phyloP scores from a whole-genome alignment of 2,888 invertebrate species.

The Lypha dubia region DNA sequence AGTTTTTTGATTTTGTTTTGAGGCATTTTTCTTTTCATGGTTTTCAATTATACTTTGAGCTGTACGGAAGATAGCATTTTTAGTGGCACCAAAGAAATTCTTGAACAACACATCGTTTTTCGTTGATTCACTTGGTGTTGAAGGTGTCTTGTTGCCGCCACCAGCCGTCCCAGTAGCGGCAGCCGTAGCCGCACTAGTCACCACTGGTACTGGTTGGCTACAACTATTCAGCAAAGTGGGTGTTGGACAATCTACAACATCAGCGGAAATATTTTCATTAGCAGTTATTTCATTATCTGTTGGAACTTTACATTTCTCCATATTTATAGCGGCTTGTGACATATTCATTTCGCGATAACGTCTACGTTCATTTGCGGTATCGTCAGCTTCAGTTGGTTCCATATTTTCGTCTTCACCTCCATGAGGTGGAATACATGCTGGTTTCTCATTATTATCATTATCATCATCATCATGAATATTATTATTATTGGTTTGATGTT shows the following conservation, averaged over 20 bases:
- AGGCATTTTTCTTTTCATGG: slow-evolving; percentile 83
- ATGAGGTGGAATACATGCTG: slow-evolving; percentile 69
- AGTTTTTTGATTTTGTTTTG: slow-evolving; percentile 78
- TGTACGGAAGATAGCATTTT: slow-evolving; percentile 83
- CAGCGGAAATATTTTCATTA: slow-evolving; percentile 43
- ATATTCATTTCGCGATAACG: slow-evolving; percentile 80
- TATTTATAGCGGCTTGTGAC: slow-evolving; percentile 78
- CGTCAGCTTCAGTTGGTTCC: slow-evolving; percentile 36
- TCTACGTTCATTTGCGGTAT: slow-evolving; percentile 74
- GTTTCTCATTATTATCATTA: too few relatives aligned
- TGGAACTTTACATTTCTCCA: slow-evolving; percentile 74
- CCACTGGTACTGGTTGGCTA: background rate
- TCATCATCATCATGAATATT: slow-evolving; percentile 70
- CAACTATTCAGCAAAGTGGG: slow-evolving; percentile 35
- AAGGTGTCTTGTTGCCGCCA: slow-evolving; percentile 72
- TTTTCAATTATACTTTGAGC: slow-evolving; percentile 84
- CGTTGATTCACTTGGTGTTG: slow-evolving; percentile 75
- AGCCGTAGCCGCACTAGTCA: slow-evolving; percentile 42
- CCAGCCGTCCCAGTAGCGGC: slow-evolving; percentile 51
- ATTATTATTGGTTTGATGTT: slow-evolving; percentile 71
- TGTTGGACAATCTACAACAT: slow-evolving; percentile 69
- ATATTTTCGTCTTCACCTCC: slow-evolving; percentile 62
- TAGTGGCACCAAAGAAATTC: slow-evolving; percentile 83
- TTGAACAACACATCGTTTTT: slow-evolving; percentile 83
- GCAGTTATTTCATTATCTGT: slow-evolving; percentile 8